Evolutionary conservation across 2,888 invertebrate genomes (phyloP), one percentile per base, ranked within the genome.

Genomic region (Aporophyla lueneburgensis): DNA sequence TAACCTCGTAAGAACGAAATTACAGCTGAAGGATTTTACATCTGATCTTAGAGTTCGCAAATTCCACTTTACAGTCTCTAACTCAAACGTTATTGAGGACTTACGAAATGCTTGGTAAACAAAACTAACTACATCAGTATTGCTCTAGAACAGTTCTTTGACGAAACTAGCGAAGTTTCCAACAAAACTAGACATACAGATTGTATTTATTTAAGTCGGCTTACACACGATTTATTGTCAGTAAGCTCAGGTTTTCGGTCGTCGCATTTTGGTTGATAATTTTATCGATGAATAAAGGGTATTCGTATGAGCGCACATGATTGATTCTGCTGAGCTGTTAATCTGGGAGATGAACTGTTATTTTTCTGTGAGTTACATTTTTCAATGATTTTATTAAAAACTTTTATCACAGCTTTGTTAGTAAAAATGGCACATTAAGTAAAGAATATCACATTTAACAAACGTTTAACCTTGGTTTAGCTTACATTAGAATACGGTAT

Each of bases 281-380:
- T 84, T 79, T 84, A 79, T 84, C 63, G n/a, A 59, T 66, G 46
- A 81, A 80, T 80, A 80, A 84, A 56, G 14, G 40, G 16, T 56
- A 70, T 62, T 74, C 69, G 40, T 84, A 66, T 61, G 69, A 81
- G 58, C 27, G 27, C 62, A 62, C 80, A 58, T 69, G 69, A 80
- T 74, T 84, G 66, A 69, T 74, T 62, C 80, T 58, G 49, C 14
- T 54, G 33, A 74, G 61, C 74, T 19, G n/a, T 54, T 78, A 79
- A 81, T 80, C 74, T 54, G 66, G 43, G 27, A 84, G 73, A 58
- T 81, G 53, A 59, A 84, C 51, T 80, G 62, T 33, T 33, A 62
- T 61, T 73, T 59, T 59, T 83, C 12, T 80, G 54, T 66, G 53
- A 53, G 16, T 33, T 16, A 61, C 14, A 49, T 54, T 78, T 61